phyloP scores from a whole-genome alignment of 2,797 vertebrate species.

The Trachurus trachurus region DNA sequence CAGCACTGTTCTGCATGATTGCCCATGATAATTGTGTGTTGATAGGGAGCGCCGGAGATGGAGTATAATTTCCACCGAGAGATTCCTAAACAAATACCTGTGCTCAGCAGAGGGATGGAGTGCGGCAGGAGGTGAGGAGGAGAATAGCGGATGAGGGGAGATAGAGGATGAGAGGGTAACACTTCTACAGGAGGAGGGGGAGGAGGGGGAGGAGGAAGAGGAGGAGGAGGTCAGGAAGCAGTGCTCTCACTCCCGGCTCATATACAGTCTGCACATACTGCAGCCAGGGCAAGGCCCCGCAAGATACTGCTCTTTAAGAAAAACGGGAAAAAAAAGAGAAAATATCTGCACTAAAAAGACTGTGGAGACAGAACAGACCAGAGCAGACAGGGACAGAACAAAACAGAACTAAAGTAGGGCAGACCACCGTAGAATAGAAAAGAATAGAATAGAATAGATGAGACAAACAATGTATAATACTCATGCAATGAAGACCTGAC shows the following conservation, averaged over 20 bases:
- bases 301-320: conserved; percentile 6
- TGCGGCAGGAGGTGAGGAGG: conserved; percentile 76
- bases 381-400: not conserved
- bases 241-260: conserved; percentile 19
- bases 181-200: conserved; percentile 45
- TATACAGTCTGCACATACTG: conserved; percentile 13
- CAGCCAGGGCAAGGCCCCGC: conserved; percentile 5
- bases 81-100: conserved; percentile 98
- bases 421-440: not conserved
- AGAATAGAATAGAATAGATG: too few relatives aligned
- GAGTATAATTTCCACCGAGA: conserved; percentile 98
- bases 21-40: conserved; percentile 99
- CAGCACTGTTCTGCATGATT: conserved; percentile 99
- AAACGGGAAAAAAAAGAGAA: not conserved
- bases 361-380: not conserved
- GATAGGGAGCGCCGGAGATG: conserved; percentile 98
- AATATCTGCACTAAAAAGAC: conserved; percentile 2
- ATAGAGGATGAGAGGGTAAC: conserved; percentile 75
- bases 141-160: conserved; percentile 79
- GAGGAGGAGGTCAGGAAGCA: conserved; percentile 23
- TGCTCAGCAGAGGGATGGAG: conserved; percentile 90
- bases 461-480: not conserved
- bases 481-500: not conserved
- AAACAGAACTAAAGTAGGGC: not conserved
- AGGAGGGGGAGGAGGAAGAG: conserved; percentile 35